These are phyloP conservation scores for Drosophila repletoides DNA, from an alignment of 1,140 invertebrate genomes.

Conservation along the genomic window DNA sequence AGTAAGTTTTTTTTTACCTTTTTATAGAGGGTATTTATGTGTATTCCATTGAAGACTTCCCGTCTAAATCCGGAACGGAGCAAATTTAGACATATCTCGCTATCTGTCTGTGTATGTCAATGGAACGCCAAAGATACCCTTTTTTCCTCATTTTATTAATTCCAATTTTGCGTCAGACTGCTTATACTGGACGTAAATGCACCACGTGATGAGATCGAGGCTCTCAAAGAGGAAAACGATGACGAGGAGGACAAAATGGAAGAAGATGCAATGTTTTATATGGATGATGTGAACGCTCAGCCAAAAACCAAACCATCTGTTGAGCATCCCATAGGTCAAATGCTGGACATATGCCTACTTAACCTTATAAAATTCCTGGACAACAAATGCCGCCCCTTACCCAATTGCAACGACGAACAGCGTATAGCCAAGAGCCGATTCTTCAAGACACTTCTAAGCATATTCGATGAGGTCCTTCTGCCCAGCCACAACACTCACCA, in stretches of 20 bases:
- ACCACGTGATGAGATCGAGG: conserved; percentile 84
- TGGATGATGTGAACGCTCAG: conserved; percentile 77
- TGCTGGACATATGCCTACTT: conserved; percentile 87
- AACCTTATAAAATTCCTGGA: conserved; percentile 85
- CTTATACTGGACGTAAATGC: conserved; percentile 87
- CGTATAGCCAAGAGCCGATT: conserved; percentile 37
- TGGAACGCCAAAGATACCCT: neutral
- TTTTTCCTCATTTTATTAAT: neutral
- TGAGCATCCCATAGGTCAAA: conserved; percentile 83
- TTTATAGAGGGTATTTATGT: too few relatives aligned
- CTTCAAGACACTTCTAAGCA: conserved; percentile 83
- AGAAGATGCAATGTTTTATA: conserved; percentile 80
- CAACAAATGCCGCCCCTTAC: conserved; percentile 43
- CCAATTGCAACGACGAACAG: conserved; percentile 36
- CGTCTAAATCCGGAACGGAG: too few relatives aligned
- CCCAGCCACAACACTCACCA: conserved; percentile 89
- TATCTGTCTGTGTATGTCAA: too few relatives aligned
- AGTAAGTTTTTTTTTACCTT: conserved; percentile 83
- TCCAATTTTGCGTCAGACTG: conserved; percentile 83
- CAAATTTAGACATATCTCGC: too few relatives aligned
- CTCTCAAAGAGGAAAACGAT: conserved; percentile 77
- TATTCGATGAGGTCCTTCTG: conserved; percentile 89
- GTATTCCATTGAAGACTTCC: too few relatives aligned
- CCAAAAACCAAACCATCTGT: conserved; percentile 31
- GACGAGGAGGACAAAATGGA: conserved; percentile 77